These are phyloP conservation scores for Takifugu rubripes DNA, from an alignment of 2,797 vertebrate species.

Conservation along the genomic window DNA sequence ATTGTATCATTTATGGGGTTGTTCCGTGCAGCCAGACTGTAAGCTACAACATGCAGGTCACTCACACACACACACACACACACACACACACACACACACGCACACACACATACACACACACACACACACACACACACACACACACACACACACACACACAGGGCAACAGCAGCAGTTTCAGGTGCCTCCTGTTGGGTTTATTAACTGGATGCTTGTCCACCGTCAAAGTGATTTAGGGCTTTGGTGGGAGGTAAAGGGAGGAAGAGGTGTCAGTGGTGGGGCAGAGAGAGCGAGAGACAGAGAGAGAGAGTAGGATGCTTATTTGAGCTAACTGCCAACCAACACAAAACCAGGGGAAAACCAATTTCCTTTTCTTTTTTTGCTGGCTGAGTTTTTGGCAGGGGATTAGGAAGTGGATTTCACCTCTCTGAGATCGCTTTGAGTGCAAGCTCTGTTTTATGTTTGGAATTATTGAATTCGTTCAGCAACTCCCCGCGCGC, in stretches of 20 bases:
- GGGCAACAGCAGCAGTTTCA: constrained; percentile 9
- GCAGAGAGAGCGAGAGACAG: neutral
- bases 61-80: constrained; percentile 5
- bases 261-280: constrained; percentile 15
- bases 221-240: constrained; percentile 44
- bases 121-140: constrained; percentile 5
- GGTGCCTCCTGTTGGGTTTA: constrained; percentile 45
- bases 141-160: constrained; percentile 9
- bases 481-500: constrained; percentile 48
- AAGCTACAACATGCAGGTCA: constrained; percentile 22
- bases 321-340: constrained; percentile 20
- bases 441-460: constrained; percentile 53
- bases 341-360: constrained; percentile 49
- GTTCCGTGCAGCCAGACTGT: constrained; percentile 9
- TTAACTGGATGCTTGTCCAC: constrained; percentile 49
- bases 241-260: constrained; percentile 27
- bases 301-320: constrained; percentile 18
- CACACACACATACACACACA: neutral
- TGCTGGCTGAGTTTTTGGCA: constrained; percentile 45
- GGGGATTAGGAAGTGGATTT: constrained; percentile 57
- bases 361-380: constrained; percentile 39
- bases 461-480: constrained; percentile 63
- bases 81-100: constrained; percentile 13
- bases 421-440: constrained; percentile 45
- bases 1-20: constrained; percentile 17